Evolutionary conservation across 37 sponge, comb jelly and placozoan species (phyloP), one percentile per base, ranked within the genome.

Genomic region (Hormiphora californensis): DNA sequence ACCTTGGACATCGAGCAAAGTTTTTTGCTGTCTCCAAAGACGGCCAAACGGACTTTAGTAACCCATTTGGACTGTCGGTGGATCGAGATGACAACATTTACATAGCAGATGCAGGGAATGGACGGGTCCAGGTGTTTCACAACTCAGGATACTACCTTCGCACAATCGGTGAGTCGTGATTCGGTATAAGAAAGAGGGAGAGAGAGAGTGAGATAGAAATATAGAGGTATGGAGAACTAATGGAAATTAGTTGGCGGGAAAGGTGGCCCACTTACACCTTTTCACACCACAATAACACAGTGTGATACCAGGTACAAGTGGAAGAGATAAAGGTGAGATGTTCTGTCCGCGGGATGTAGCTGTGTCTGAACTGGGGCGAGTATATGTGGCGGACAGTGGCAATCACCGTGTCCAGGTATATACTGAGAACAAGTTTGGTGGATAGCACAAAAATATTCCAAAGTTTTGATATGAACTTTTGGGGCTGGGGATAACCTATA

Each of bases 281-380:
- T n/a, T n/a, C n/a, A n/a, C n/a, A n/a, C 53, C 53, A 49, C 53
- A 49, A 15, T 49, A 17, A 49, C 53, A 17, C 12, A 49, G 53
- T 9, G 15, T 49, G 9, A 49, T 17, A 49, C 9, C 9, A 49
- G 53, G 15, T 17, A 49, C 31, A 39, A 73, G 81, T 40, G 81
- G 81, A 0, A 73, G 81, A 73, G 81, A 73, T 33, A 73, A 73
- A 28, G 81, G 81, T 22, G 81, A 73, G 25, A 36, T 73, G 81
- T 73, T 73, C 46, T 73, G 81, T 73, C 81, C 81, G 19, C 81
- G 81, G 21, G 81, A 73, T 40, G 81, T 73, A 2, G 81, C 81
- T 3, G 81, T 73, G 0, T 43, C 36, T 41, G 81, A 73, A 46
- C 38, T 73, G 44, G 81, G 81, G 9, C 35, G 38, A 73, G 81